Evolutionary conservation across 2,888 invertebrate genomes (phyloP).

Genomic region (Lasius platythorax): DNA sequence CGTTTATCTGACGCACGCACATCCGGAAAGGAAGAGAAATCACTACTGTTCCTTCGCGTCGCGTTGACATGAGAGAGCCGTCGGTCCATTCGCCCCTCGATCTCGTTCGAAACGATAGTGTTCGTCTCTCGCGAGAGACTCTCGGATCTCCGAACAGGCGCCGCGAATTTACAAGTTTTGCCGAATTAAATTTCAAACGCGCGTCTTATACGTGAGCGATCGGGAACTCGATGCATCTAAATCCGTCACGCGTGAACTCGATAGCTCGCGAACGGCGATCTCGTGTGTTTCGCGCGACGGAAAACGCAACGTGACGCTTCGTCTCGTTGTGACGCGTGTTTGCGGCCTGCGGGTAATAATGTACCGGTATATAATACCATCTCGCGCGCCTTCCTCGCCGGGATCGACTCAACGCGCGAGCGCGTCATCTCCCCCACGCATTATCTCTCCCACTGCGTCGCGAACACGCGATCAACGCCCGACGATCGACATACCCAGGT

Average conservation of each 20-base stretch:
- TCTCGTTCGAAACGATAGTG: not conserved
- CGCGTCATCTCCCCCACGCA: not conserved
- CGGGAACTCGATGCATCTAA: not conserved
- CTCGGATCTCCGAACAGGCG: not conserved
- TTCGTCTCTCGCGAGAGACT: not conserved
- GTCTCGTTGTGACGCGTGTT: not conserved
- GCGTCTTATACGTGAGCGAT: no score
- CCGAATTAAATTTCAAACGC: not conserved
- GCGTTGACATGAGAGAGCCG: not conserved
- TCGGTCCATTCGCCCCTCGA: not conserved
- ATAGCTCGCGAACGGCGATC: not conserved
- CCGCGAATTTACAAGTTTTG: not conserved
- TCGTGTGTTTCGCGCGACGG: not conserved
- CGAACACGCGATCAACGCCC: not conserved
- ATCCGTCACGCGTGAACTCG: not conserved
- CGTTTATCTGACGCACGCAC: not conserved
- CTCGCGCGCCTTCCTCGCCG: not conserved
- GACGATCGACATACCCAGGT: not conserved
- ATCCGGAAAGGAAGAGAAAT: not conserved
- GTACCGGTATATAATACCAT: not conserved
- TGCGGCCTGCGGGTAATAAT: not conserved
- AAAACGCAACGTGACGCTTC: not conserved
- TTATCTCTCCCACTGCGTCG: not conserved
- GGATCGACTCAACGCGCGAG: not conserved
- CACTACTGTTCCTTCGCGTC: not conserved